Percentiles rank a stretch among this genome's conserved stretches.
Evolutionary conservation across 2,797 vertebrate genomes (phyloP).

Genomic region (Lates japonicus): DNA sequence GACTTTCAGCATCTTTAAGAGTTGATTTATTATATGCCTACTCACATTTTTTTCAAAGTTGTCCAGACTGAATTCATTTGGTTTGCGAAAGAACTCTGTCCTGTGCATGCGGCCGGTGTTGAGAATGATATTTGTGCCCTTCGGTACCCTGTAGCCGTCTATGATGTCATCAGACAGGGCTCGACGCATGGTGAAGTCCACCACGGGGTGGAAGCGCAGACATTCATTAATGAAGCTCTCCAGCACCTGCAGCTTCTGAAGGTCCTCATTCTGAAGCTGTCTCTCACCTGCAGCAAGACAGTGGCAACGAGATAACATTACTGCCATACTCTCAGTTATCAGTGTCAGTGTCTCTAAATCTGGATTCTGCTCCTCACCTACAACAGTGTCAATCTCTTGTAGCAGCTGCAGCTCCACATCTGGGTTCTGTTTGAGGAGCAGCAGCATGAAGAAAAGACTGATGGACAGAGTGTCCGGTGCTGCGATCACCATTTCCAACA

Average conservation of each 20-base stretch:
- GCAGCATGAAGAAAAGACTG: constrained; percentile 94
- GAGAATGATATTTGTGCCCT: constrained; percentile 96
- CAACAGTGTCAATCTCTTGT: constrained; percentile 90
- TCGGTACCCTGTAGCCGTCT: constrained; percentile 92
- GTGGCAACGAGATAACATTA: neutral
- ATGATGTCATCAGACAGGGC: constrained; percentile 93
- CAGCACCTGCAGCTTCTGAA: constrained; percentile 88
- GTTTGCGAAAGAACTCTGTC: constrained; percentile 92
- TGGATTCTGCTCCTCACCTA: constrained; percentile 81
- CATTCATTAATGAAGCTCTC: constrained; percentile 95
- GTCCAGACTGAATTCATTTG: constrained; percentile 92
- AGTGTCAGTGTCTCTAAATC: neutral
- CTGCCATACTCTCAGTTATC: neutral
- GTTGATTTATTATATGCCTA: neutral
- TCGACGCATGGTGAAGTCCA: constrained; percentile 93
- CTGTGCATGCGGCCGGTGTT: constrained; percentile 94
- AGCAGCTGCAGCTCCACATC: constrained; percentile 90
- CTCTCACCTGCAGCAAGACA: constrained; percentile 84
- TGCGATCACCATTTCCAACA: constrained; percentile 97
- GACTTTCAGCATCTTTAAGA: neutral
- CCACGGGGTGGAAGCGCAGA: constrained; percentile 93
- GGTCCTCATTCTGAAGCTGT: constrained; percentile 86
- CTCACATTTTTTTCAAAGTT: constrained; percentile 92
- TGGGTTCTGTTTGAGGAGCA: constrained; percentile 92
- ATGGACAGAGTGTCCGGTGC: constrained; percentile 96